Evolutionary conservation across 2,113 vertebrate genomes (phyloP).

Genomic region (Ramphastos sulfuratus): DNA sequence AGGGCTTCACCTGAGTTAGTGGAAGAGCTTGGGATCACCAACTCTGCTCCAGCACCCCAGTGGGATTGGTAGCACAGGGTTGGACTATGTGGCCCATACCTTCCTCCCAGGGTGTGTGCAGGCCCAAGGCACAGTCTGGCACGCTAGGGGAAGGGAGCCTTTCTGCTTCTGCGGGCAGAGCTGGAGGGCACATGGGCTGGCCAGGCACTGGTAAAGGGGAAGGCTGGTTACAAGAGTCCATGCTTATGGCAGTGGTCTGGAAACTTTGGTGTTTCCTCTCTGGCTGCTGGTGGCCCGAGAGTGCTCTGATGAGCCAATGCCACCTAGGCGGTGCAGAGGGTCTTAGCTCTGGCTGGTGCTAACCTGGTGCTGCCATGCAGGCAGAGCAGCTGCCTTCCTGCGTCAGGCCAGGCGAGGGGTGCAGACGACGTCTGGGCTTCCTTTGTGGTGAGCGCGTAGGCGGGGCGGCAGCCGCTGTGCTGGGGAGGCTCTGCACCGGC

Average conservation of each 20-base stretch:
- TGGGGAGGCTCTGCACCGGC: neutral
- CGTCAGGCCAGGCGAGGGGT: neutral
- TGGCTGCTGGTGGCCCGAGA: neutral
- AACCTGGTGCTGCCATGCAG: fast-evolving
- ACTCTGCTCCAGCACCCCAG: fast-evolving
- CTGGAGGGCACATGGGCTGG: neutral
- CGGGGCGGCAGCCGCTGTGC: neutral
- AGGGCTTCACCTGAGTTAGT: fast-evolving
- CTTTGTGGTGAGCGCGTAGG: constrained; percentile 28
- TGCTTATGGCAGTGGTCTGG: fast-evolving
- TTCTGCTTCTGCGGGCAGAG: neutral
- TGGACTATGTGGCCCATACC: fast-evolving
- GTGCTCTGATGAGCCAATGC: fast-evolving
- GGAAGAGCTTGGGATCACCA: neutral
- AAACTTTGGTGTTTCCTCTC: fast-evolving
- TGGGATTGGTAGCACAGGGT: neutral
- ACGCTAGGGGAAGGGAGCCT: neutral
- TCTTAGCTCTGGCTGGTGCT: fast-evolving
- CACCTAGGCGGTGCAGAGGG: fast-evolving
- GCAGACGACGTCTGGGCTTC: neutral
- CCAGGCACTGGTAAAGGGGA: neutral
- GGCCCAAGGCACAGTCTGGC: neutral
- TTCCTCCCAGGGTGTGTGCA: neutral
- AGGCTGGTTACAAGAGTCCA: neutral
- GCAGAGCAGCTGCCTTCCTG: neutral